Evolutionary conservation across 2,888 invertebrate species (phyloP), one percentile per base, ranked within the genome.

Genomic region (Papilio gigon): DNA sequence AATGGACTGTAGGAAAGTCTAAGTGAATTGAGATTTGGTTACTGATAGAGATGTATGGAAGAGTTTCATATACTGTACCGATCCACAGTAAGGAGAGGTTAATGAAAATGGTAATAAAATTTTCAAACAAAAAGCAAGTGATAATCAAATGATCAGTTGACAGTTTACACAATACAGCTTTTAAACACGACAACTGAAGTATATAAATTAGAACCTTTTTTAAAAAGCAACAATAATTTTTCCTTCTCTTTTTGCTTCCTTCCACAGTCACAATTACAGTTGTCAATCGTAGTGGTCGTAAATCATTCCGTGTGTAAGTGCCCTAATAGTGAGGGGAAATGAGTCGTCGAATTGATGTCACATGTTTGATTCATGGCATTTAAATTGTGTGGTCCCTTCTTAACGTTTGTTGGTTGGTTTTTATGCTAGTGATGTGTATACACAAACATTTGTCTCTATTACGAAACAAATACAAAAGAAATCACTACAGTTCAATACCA

Each of bases 361-460:
- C 22, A 50, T 25, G 22, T 53, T 8, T 53, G 30, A 56, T 56
- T 56, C 53, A 56, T 56, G 8, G 53, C 53, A 56, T 56, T 56
- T 56, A 30, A 56, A 56, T 56, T 27, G 53, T 12, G 27, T 17
- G 30, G 17, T 56, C 53, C 2, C n/a, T 30, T 53, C 53, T 22
- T 22, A 42, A n/a, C 42, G 1, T 42, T 17, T 42, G 9, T 17
- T 8, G 8, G 17, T 17, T 25, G 0, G 4, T n/a, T n/a, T 40
- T 11, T 20, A 47, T 47, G 14, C 6, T 9, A 20, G 0, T 44
- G 44, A 42, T 44, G 44, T 44, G 11, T 20, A 3, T 2, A 35
- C 9, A 35, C 33, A 6, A 35, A 20, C 2, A 44, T 8, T 17
- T 3, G 20, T 20, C 8, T 44, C 20, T 44, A 40, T 40, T 5